Percentiles rank a stretch among this genome's conserved stretches.
Conservation (phyloP, 1,140 invertebrate genomes). For the Drosophila kepulauana region DNA sequence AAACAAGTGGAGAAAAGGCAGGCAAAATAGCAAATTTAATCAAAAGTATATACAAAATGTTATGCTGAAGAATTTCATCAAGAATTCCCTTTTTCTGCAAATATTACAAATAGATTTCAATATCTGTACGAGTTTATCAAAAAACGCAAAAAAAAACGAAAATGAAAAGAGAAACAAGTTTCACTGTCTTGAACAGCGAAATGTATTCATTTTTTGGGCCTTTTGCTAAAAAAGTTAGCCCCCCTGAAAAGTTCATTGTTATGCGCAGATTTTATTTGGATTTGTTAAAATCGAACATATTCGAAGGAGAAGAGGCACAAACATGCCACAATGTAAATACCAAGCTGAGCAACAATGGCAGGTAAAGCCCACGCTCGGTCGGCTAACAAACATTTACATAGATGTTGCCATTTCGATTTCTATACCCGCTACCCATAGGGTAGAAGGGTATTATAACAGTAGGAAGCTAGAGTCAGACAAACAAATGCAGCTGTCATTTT, state of each 20-base stretch:
- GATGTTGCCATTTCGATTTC: slow-evolving; percentile 61
- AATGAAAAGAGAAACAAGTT: slow-evolving; percentile 44
- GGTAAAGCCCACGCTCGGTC: slow-evolving; percentile 52
- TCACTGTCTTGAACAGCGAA: slow-evolving; percentile 34
- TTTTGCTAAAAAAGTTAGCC: slow-evolving; percentile 29
- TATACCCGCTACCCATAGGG: slow-evolving; percentile 5
- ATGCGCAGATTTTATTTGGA: slow-evolving; percentile 78
- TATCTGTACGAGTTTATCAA: slow-evolving; percentile 72
- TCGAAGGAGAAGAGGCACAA: slow-evolving; percentile 26
- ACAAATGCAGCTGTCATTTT: too few relatives aligned
- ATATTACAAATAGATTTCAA: slow-evolving; percentile 77
- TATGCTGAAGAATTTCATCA: slow-evolving; percentile 67
- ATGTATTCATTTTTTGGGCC: slow-evolving; percentile 44
- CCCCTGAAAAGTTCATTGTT: slow-evolving; percentile 66
- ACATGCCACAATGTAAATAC: slow-evolving; percentile 23
- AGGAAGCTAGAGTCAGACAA: too few relatives aligned
- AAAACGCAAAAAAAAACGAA: slow-evolving; percentile 30
- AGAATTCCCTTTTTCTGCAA: slow-evolving; percentile 57
- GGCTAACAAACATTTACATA: slow-evolving; percentile 71
- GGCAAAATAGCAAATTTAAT: slow-evolving; percentile 69
- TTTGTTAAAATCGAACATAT: slow-evolving; percentile 77
- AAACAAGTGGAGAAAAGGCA: too few relatives aligned
- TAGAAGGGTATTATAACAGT: too few relatives aligned
- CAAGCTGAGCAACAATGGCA: slow-evolving; percentile 59
- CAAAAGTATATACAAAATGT: slow-evolving; percentile 64